Base-by-base conservation (phyloP, 2,888 invertebrate species). In the Polymixis lichenea region DNA sequence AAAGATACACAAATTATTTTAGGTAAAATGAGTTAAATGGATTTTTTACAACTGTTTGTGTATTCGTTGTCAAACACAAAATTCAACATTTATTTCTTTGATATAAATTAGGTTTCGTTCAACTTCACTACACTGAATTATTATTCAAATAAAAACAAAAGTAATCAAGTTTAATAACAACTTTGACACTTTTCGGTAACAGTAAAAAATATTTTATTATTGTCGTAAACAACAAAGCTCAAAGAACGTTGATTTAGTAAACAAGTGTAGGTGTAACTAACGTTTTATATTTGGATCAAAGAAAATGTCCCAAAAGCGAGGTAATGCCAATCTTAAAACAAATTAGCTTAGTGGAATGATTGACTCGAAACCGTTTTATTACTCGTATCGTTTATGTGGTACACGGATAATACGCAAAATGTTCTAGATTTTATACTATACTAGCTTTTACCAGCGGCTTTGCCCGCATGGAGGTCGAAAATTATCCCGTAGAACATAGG, bases 71-170 rank as follows among this genome's bases (percentile, higher is more conserved):
- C 11, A 22, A 22, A 53, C 53, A 3, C 53, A 53, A 19, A 53
- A 53, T 19, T 8, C 22, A 8, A 8, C 51, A 55, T n/a, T 55
- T 19, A 19, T 11, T 28, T 9, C n/a, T 43, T 43, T 25, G 9
- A 77, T 11, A 17, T 28, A n/a, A 19, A 58, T 17, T 51, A 66
- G 15, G 19, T 17, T 77, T 58, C 6, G 17, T 15, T 7, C 13
- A 51, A 38, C n/a, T n/a, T 77, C 19, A 0, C 11, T 5, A 51
- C 19, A 67, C 2, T 56, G 1, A 25, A 77, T 28, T 65, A 66
- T 56, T 49, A 66, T 75, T 60, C 6, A 15, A 62, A 17, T 25
- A n/a, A 67, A 58, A 80, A 67, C 61, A 81, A 76, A 82, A 67
- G 56, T 55, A 81, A 76, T 76, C 77, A 64, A 56, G 38, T 82